Percentiles rank a stretch among this genome's conserved stretches.
These are phyloP conservation scores for Stichodactyla mertensii DNA, from an alignment of 64 coral and sea anemone genomes.

Conservation along the genomic window DNA sequence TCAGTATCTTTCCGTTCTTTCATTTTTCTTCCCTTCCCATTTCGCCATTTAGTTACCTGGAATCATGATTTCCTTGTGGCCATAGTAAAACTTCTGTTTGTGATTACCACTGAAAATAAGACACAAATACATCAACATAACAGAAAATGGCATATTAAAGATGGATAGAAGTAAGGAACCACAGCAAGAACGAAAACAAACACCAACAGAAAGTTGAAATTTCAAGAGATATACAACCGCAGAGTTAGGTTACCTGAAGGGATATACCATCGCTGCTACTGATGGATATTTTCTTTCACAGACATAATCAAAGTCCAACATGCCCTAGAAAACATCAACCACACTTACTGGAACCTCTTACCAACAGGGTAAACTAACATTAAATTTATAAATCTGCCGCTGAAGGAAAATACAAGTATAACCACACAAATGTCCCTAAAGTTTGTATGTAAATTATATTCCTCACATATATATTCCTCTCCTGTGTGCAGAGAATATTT, in stretches of 20 bases:
- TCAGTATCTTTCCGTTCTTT: neutral
- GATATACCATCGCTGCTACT: constrained; percentile 95
- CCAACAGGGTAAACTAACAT: no score
- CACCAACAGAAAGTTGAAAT: neutral
- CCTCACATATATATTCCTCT: no score
- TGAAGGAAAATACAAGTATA: neutral
- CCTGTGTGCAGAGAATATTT: no score
- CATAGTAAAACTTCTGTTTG: constrained; percentile 94
- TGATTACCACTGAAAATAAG: constrained; percentile 75
- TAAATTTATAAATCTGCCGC: no score
- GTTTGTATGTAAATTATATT: no score
- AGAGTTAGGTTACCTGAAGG: constrained; percentile 71
- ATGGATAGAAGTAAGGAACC: neutral
- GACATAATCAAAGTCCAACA: constrained; percentile 99
- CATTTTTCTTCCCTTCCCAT: neutral
- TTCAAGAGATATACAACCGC: no score
- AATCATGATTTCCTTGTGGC: constrained; percentile 99
- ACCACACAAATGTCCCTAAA: neutral
- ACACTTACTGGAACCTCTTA: no score
- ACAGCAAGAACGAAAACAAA: neutral
- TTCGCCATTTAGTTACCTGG: constrained; percentile 48
- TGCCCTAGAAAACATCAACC: constrained; percentile 55
- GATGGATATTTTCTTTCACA: constrained; percentile 88
- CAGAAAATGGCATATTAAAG: neutral
- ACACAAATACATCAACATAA: neutral